Base-by-base conservation (phyloP, 2,797 vertebrate genomes). In the Acropternis orthonyx region DNA sequence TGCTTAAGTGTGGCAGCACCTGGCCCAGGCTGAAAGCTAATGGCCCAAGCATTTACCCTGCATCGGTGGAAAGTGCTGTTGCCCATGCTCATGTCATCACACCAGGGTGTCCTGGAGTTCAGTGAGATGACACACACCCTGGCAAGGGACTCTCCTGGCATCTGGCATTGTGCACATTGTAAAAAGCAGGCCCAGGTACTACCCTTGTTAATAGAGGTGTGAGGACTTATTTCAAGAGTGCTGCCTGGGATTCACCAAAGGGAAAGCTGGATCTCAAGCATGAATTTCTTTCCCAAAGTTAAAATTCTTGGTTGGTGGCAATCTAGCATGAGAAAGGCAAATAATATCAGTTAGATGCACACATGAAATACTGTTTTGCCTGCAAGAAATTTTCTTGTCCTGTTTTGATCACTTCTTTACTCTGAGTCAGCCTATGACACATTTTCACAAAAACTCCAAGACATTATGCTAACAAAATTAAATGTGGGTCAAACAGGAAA, bases 41-140 rank as follows among this genome's bases (percentile, higher is more conserved):
- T 0, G 2, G 72, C 51, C 48, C 36, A 10, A 32, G 16, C 52
- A 17, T 26, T 69, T 62, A 51, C 17, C 23, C 9, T 2, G 3
- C 0, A 0, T 30, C 28, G 32, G 26, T 34, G n/a, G 18, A 32
- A 92, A 67, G 48, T 9, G 7, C 56, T 12, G 27, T 65, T 1
- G 0, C 43, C 26, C 27, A 4, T 6, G 36, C 52, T 69, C 5
- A 3, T 6, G 12, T 49, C 0, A 0, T 49, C 0, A 0, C 5
- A 1, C 43, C 54, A 66, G 19, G 12, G 18, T 1, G 0, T 32
- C 59, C 78, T 59, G 10, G 39, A 37, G 26, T 73, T 73, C 69
- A 85, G 52, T 6, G 61, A 82, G 56, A 66, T 69, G 55, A 61
- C 10, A 56, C n/a, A 46, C 12, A 24, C 9, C 14, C 39, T 0